These are phyloP conservation scores for Hippocampus abdominalis DNA, from an alignment of 2,113 vertebrate genomes.

Conservation along the genomic window DNA sequence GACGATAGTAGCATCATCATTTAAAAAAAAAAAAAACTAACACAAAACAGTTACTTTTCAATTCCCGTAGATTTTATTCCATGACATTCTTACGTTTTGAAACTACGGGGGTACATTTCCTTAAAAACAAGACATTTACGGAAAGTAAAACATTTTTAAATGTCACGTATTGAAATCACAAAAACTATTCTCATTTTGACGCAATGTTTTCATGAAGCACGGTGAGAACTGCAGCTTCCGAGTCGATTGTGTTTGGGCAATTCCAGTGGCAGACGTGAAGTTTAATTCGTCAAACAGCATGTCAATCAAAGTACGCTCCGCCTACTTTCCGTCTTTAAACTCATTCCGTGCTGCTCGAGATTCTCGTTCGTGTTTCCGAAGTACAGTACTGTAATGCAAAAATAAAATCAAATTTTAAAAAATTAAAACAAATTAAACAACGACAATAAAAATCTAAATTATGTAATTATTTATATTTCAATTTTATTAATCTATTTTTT, in stretches of 20 bases:
- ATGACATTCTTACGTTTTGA: background rate
- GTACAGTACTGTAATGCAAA: background rate
- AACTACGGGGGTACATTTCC: too few relatives aligned
- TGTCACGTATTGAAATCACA: too few relatives aligned
- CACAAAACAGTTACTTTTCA: background rate
- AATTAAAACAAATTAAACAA: too few relatives aligned
- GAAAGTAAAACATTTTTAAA: background rate
- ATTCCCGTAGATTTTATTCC: background rate
- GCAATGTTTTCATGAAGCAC: constrained; percentile 4
- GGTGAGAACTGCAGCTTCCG: background rate
- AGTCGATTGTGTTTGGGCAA: constrained; percentile 49
- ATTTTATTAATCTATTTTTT: too few relatives aligned
- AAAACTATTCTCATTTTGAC: background rate
- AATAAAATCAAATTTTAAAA: background rate
- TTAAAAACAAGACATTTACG: background rate
- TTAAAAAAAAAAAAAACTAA: background rate
- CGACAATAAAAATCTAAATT: too few relatives aligned
- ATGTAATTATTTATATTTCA: too few relatives aligned
- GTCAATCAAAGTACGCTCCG: constrained; percentile 38
- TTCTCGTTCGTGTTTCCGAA: background rate
- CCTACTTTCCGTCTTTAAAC: constrained; percentile 44
- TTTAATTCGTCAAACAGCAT: constrained; percentile 26
- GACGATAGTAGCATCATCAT: constrained; percentile 30
- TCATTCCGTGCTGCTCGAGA: constrained; percentile 38
- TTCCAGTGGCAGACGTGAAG: accelerated